Percentiles rank a stretch among this genome's conserved stretches.
These are phyloP conservation scores for Poeciliopsis occidentalis DNA, from an alignment of 2,113 vertebrate species.

Conservation along the genomic window DNA sequence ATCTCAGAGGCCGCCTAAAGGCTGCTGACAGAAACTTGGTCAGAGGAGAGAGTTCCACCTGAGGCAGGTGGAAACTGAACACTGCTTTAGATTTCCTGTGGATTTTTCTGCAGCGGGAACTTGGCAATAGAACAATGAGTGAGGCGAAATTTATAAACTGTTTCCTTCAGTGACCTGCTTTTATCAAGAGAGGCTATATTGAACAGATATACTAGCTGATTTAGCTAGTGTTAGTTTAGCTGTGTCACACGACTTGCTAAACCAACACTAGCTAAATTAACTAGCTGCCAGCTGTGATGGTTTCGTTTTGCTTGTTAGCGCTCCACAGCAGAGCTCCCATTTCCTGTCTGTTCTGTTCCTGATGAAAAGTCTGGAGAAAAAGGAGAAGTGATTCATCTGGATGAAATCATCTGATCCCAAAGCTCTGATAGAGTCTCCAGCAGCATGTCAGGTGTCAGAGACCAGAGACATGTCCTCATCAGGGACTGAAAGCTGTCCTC, in stretches of 20 bases:
- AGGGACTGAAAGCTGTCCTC: constrained; percentile 19
- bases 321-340: constrained; percentile 12
- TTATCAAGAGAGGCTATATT: constrained; percentile 52
- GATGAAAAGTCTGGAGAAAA: constrained; percentile 17
- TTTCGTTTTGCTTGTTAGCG: neutral
- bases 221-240: neutral
- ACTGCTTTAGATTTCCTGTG: constrained; percentile 77
- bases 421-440: constrained; percentile 5
- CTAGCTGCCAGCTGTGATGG: neutral
- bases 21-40: constrained; percentile 76
- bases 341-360: constrained; percentile 30
- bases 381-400: constrained; percentile 20
- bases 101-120: too few relatives aligned
- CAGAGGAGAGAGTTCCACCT: constrained; percentile 55
- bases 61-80: constrained; percentile 79
- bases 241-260: neutral
- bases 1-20: constrained; percentile 46
- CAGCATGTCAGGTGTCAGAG: constrained; percentile 23
- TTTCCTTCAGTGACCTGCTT: constrained; percentile 43
- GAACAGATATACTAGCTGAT: neutral
- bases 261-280: too few relatives aligned
- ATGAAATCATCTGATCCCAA: constrained; percentile 53
- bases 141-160: constrained; percentile 58
- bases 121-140: constrained; percentile 63
- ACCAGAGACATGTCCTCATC: constrained; percentile 39